Evolutionary conservation across 92 coral and sea anemone species (phyloP), one percentile per base, ranked within the genome.

Genomic region (Scolanthus callimorphus): DNA sequence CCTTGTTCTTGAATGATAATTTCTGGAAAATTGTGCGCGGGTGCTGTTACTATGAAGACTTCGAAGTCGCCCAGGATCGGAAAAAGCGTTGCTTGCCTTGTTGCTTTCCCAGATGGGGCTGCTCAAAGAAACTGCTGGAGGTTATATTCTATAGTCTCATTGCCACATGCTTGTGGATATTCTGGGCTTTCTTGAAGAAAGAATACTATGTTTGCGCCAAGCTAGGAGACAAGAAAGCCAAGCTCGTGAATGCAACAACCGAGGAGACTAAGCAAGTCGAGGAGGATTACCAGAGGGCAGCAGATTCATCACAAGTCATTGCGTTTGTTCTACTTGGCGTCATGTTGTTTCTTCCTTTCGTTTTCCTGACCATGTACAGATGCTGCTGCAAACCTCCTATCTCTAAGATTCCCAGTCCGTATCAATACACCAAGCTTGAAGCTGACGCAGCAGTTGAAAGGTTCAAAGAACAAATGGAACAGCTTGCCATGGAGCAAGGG

Each of bases 21-120:
- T 86, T 86, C 51, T 86, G 95, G 95, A 60, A 86, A 15, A 47
- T 71, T 1, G 76, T 80, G n/a, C 83, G 79, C 22, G 95, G 95
- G 13, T 86, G 95, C 51, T 85, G 94, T 45, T 78, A 75, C 62
- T 71, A 85, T 15, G 84, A 77, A 57, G 57, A 45, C 4, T 60
- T 48, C 20, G 62, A 74, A 49, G 76, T 34, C 29, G 60, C n/a
- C n/a, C 60, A 62, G 23, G 73, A 79, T 3, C 24, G 25, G 4
- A 81, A 60, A 39, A 39, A 25, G 19, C 77, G 77, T 12, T 53
- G 17, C 43, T 85, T 80, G 3, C 79, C 83, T 11, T 85, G 79
- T 37, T 60, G 70, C 25, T 85, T 53, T 41, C 95, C 88, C 3
- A 72, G 84, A 49, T 86, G 95, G 95, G 79, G 77, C 11, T 83